Base-by-base conservation (phyloP, 1,140 invertebrate genomes). In the Heterodera carotae region DNA sequence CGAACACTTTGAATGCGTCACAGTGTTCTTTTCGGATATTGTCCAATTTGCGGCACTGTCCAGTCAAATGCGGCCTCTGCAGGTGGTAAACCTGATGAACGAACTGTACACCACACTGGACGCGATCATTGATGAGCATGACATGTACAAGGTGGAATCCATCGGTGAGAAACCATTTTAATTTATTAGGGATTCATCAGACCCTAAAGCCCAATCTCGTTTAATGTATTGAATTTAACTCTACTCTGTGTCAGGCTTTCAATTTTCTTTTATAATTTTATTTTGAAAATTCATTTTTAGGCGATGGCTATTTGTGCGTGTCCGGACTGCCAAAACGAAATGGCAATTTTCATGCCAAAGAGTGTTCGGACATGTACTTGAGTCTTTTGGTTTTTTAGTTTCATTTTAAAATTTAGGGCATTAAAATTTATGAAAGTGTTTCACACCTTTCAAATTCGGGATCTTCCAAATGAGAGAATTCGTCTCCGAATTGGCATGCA, bases 21-120 rank as follows among this genome's bases (percentile, higher is more conserved):
- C 85, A 2, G 92, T 95, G 66, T 95, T 94, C 89, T 95, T 95
- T 87, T 94, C 93, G 78, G 94, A 95, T 84, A 94, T 95, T 76
- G 93, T 95, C 0, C 93, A 93, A 22, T 95, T 95, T 86, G 95
- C 94, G 0, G 91, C 92, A n/a, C 90, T 95, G 0, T 93, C 93
- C 90, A 10, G 96, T 94, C 84, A 93, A 92, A 22, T 93, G 53
- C 90, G 92, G 53, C 94, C 96, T 82, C 91, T 92, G 76, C 93
- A 93, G 2, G 91, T 94, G 33, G 92, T 92, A 77, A 92, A 93
- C 22, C 92, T 92, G 6, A 92, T 96, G 89, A 96, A 95, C 85
- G 91, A 92, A 0, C 91, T 94, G 0, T 95, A 93, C 85, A 92
- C 93, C 0, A 91, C 91, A 56, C 93, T 95, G 78, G 94, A 95